Evolutionary conservation across 2,113 vertebrate genomes (phyloP).

Genomic region (Sinosuthora webbiana): DNA sequence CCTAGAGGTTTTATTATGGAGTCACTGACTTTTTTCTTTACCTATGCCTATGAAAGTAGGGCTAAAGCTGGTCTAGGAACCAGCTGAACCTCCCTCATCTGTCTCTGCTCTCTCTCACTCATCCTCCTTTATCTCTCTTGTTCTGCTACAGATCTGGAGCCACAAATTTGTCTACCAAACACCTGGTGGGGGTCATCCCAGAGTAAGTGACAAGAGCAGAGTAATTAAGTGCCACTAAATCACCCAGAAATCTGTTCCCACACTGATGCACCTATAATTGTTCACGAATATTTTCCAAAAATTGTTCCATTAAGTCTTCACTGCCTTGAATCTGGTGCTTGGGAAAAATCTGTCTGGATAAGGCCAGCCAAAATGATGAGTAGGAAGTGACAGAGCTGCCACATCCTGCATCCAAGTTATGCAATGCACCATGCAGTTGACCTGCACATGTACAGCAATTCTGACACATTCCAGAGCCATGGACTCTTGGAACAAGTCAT

Average conservation of each 20-base stretch:
- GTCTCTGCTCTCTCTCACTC: background rate
- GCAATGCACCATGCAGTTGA: background rate
- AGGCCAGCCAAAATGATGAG: background rate
- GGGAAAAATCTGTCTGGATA: background rate
- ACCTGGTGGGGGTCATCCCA: background rate
- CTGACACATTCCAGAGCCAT: background rate
- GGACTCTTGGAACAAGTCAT: background rate
- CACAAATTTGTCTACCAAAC: background rate
- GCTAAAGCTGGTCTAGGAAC: background rate
- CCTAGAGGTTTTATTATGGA: background rate
- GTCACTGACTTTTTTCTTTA: background rate
- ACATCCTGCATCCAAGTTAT: background rate
- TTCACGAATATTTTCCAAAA: background rate
- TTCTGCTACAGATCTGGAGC: background rate
- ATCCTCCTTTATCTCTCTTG: background rate
- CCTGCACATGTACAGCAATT: background rate
- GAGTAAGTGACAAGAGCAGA: background rate
- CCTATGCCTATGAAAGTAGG: background rate
- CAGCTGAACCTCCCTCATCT: background rate
- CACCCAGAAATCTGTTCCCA: background rate
- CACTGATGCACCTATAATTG: background rate
- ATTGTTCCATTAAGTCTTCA: background rate
- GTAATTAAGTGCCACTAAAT: background rate
- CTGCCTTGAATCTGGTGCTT: background rate
- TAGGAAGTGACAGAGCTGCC: background rate